Percentiles rank a stretch among this genome's conserved stretches.
Conservation (phyloP, 1,140 invertebrate species). For the Solen grandis region DNA sequence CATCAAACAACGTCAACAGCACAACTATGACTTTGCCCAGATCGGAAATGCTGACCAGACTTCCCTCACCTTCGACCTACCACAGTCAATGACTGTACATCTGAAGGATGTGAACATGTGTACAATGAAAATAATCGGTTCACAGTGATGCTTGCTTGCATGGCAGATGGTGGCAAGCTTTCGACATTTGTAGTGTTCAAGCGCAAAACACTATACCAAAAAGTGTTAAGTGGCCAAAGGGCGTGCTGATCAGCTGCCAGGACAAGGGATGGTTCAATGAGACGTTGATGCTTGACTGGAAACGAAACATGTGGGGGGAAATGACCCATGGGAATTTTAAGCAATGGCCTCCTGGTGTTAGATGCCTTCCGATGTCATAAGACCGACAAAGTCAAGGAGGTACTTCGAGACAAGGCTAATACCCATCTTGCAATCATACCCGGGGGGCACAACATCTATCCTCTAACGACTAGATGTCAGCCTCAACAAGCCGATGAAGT, state of each 20-base stretch:
- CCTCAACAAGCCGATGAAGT: neutral
- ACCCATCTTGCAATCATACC: neutral
- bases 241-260: neutral
- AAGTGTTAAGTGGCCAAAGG: neutral
- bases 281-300: neutral
- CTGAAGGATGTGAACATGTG: neutral
- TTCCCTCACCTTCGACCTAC: neutral
- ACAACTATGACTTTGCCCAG: neutral
- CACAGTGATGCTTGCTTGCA: conserved; percentile 67
- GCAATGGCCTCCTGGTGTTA: neutral
- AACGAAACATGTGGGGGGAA: neutral
- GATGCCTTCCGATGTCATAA: neutral
- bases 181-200: conserved; percentile 72
- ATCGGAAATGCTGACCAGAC: neutral
- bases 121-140: conserved; percentile 68
- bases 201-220: conserved; percentile 6
- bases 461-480: neutral
- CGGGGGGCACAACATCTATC: neutral
- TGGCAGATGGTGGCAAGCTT: conserved; percentile 65
- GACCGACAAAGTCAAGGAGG: neutral
- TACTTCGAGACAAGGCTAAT: neutral
- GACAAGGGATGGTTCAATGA: neutral
- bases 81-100: neutral
- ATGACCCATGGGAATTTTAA: neutral
- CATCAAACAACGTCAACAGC: neutral